Evolutionary conservation across 2,113 vertebrate genomes (phyloP), one percentile per base, ranked within the genome.

Genomic region (Eonycteris spelaea): DNA sequence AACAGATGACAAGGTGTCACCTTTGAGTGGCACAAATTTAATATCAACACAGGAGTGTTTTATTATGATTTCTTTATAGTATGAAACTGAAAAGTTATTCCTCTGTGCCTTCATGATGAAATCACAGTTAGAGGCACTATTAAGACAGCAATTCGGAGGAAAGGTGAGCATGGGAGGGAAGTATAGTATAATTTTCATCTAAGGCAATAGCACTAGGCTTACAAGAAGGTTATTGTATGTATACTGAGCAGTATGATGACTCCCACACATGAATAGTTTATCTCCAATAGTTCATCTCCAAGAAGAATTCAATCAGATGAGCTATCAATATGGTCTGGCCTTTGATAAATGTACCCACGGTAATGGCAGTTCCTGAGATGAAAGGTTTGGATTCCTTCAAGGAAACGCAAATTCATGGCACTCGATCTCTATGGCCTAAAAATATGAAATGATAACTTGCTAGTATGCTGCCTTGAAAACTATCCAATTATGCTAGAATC

Each of bases 1-100:
- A 95, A 94, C 65, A 96, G 65, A 92, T 90, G 90, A 90, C 90
- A 84, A 40, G 35, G 63, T 95, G 94, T 95, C 97, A 94, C 18
- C 90, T 91, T 71, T 86, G 92, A 97, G 77, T 92, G 84, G 61
- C 53, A 97, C 28, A 85, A 71, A 87, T 96, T 94, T 94, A 85
- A 45, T 84, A 87, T 53, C 63, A 95, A 71, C 0, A 45, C 68
- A 68, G 18, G 78, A 53, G n/a, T 67, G 15, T 95, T 77, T 93
- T 86, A 91, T 93, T 89, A 93, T 24, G 57, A 90, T 90, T 86
- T 87, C 63, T 80, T 94, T 91, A 63, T 24, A 93, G 22, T 59
- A 70, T 68, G 48, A 86, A 77, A 79, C 57, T 12, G 18, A 6
- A 86, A 77, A 97, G 40, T 65, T 73, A 57, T 65, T 79, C 35